These are phyloP conservation scores for Naso thynnoides DNA, from an alignment of 2,797 vertebrate genomes.

Conservation along the genomic window DNA sequence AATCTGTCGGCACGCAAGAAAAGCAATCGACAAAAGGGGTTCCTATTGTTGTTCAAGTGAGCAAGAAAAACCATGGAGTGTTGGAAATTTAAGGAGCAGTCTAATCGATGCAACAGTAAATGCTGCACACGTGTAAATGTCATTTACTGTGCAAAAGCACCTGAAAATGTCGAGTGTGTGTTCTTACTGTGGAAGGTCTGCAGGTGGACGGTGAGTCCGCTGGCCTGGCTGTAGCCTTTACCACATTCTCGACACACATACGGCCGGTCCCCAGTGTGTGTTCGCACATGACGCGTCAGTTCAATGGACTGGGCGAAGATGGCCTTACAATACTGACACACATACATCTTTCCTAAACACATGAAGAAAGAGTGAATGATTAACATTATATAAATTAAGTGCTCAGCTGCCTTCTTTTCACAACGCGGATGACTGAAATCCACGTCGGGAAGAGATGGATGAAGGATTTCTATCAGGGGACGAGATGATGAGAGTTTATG, in stretches of 20 bases:
- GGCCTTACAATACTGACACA: slow-evolving; percentile 91
- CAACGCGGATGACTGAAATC: too few relatives aligned
- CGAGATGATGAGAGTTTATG: too few relatives aligned
- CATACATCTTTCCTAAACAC: slow-evolving; percentile 91
- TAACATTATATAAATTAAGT: too few relatives aligned
- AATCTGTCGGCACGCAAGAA: slow-evolving; percentile 81
- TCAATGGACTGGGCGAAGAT: slow-evolving; percentile 93
- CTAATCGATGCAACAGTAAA: neutral
- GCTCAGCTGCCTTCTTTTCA: neutral
- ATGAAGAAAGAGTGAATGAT: neutral
- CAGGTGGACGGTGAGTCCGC: slow-evolving; percentile 91
- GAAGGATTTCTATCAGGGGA: too few relatives aligned
- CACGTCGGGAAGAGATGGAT: too few relatives aligned
- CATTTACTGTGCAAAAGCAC: neutral
- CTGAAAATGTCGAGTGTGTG: neutral
- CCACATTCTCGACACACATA: slow-evolving; percentile 92
- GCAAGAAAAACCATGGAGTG: too few relatives aligned
- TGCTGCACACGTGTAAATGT: neutral
- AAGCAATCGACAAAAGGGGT: neutral
- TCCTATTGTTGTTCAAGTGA: neutral
- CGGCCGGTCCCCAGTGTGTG: slow-evolving; percentile 92
- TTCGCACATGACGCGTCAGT: slow-evolving; percentile 89
- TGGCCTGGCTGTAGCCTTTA: slow-evolving; percentile 94
- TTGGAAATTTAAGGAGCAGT: neutral
- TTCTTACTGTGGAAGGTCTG: slow-evolving; percentile 91